Base-by-base conservation (phyloP, 2,113 vertebrate species). In the Coryphaenoides rupestris region DNA sequence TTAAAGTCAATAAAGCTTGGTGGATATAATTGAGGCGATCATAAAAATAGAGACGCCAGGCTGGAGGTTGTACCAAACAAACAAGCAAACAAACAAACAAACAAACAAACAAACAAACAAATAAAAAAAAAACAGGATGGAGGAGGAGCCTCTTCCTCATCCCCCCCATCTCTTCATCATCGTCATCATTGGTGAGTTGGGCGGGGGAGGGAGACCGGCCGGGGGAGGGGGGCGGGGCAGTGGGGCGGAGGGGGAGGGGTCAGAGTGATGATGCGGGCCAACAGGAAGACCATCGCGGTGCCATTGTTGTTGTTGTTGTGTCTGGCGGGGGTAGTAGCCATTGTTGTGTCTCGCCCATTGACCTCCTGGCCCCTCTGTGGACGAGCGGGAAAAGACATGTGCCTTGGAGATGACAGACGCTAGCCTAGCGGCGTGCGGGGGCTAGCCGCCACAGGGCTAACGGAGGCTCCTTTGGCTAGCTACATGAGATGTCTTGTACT, bases 291-390 rank as follows among this genome's bases (percentile, higher is more conserved):
- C 87, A 84, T 19, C 4, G 2, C 82, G 76, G 79, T 84, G 89
- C 90, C 86, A n/a, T 84, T 81, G 76, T 79, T 84, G 89, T 90
- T 88, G 55, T 84, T 87, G 79, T 90, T 92, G 91, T 91, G 87
- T 88, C 89, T 90, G 77, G 73, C 28, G n/a, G n/a, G n/a, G n/a
- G n/a, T n/a, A n/a, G n/a, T n/a, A 77, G 73, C 90, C 73, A 89
- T 92, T 93, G 92, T 93, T 90, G 89, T 68, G 84, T 61, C 24
- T 26, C 78, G 76, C 87, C 87, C 90, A 86, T 90, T 94, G 92
- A 94, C 92, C 92, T 89, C 81, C 89, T 84, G 89, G 83, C 89
- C 86, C 76, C 21, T n/a, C 78, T 28, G 79, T 62, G 83, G n/a
- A 60, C 57, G 84, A 85, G 87, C 72, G 81, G 83, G 81, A 84